Conservation (phyloP, 2,797 vertebrate genomes). For the Ciconia nigra region DNA sequence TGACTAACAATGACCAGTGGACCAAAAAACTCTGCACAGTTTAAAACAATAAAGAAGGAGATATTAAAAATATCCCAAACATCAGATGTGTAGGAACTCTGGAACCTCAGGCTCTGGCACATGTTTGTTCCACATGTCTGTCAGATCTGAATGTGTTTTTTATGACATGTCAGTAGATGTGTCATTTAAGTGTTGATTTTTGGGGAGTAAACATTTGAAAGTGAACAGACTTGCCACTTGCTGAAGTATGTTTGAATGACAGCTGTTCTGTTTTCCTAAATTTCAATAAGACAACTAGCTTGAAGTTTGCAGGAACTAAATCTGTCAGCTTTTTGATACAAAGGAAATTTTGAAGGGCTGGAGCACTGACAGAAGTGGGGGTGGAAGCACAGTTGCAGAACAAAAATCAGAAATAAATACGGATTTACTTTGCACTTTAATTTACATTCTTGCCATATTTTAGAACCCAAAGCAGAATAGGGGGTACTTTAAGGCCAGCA, state of each 20-base stretch:
- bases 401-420: not conserved
- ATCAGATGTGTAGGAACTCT: not conserved
- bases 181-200: slow-evolving; percentile 26
- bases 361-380: not conserved
- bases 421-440: not conserved
- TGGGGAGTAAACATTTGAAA: not conserved
- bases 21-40: not conserved
- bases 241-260: slow-evolving; percentile 33
- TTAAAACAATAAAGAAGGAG: not conserved
- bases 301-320: slow-evolving; percentile 22
- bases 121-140: not conserved
- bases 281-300: not conserved
- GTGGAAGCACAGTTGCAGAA: not conserved
- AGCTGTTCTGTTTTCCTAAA: slow-evolving; percentile 30
- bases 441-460: not conserved
- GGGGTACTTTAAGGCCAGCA: not conserved
- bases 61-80: not conserved
- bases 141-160: not conserved
- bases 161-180: not conserved
- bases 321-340: slow-evolving; percentile 49
- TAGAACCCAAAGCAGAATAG: not conserved
- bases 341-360: not conserved
- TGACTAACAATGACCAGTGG: not conserved
- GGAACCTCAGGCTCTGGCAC: not conserved
- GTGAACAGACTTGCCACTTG: slow-evolving; percentile 5